Evolutionary conservation across 2,797 vertebrate species (phyloP).

Genomic region (Eulemur rubriventer): DNA sequence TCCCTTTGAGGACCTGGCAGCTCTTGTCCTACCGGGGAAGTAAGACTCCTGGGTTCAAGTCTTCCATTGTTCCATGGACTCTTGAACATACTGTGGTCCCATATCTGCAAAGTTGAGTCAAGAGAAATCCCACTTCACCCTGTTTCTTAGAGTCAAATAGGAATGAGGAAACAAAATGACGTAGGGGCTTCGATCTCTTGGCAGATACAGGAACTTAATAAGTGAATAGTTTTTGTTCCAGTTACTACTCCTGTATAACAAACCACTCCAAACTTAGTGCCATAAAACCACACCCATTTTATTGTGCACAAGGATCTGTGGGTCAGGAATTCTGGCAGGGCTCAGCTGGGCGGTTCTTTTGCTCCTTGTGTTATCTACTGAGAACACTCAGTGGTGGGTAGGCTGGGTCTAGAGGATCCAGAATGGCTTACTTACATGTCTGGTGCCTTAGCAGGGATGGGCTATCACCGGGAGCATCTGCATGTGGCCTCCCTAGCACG

Average conservation of each 20-base stretch:
- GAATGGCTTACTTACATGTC: neutral
- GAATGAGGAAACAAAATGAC: neutral
- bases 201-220: neutral
- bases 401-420: neutral
- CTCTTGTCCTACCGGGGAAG: neutral
- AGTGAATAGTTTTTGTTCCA: neutral
- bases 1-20: neutral
- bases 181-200: neutral
- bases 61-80: neutral
- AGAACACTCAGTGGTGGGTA: neutral
- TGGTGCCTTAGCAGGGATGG: neutral
- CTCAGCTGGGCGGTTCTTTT: slow-evolving; percentile 8
- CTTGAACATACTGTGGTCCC: neutral
- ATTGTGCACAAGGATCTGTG: neutral
- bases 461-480: neutral
- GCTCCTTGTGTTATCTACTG: neutral
- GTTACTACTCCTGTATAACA: neutral
- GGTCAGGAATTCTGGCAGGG: neutral
- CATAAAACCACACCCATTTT: neutral
- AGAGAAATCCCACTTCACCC: neutral
- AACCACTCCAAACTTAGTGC: neutral
- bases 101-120: neutral
- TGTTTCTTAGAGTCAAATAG: neutral
- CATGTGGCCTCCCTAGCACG: neutral
- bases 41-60: neutral